Percentiles rank a stretch among this genome's conserved stretches.
Conservation (phyloP, 2,113 vertebrate genomes). For the Coryphaenoides rupestris region DNA sequence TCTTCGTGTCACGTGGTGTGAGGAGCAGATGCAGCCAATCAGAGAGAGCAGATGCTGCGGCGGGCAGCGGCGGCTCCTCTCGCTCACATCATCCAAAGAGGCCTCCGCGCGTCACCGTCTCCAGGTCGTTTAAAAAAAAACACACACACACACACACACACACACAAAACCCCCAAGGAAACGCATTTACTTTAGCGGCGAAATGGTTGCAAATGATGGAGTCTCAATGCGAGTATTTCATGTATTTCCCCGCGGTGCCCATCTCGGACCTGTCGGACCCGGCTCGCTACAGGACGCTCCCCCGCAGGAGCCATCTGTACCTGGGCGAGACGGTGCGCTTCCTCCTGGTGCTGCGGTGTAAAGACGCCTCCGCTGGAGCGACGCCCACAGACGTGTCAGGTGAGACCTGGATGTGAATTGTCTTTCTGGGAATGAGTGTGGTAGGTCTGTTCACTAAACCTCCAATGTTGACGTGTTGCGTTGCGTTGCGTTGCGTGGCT, state of each 20-base stretch:
- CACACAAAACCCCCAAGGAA: neutral
- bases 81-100: neutral
- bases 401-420: too few relatives aligned
- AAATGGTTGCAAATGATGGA: constrained; percentile 77
- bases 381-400: too few relatives aligned
- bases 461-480: too few relatives aligned
- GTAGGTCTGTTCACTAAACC: too few relatives aligned
- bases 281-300: constrained; percentile 74
- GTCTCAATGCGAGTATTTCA: constrained; percentile 79
- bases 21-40: neutral
- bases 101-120: too few relatives aligned
- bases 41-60: neutral
- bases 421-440: too few relatives aligned
- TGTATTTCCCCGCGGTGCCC: constrained; percentile 79
- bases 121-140: too few relatives aligned
- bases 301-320: constrained; percentile 77
- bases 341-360: constrained; percentile 75
- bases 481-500: too few relatives aligned
- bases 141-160: too few relatives aligned
- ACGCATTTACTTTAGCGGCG: neutral
- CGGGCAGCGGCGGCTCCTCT: neutral
- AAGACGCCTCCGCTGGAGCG: constrained; percentile 25
- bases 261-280: constrained; percentile 73
- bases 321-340: constrained; percentile 78
- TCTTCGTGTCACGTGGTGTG: neutral